Percentiles rank a stretch among this genome's conserved stretches.
phyloP scores from a whole-genome alignment of 2,888 invertebrate species.

The Laspeyria flexula region DNA sequence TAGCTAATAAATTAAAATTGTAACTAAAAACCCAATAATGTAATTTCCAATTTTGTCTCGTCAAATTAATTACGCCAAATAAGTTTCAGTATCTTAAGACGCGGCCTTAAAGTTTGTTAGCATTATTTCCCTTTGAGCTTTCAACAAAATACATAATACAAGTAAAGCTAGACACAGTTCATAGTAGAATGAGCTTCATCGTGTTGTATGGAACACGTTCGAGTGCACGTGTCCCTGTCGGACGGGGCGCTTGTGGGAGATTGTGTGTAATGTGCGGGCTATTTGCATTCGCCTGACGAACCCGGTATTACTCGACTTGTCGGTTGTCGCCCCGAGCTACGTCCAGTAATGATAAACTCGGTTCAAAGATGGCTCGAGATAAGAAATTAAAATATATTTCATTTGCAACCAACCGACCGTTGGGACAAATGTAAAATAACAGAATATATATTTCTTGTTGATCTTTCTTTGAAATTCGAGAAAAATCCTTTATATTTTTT shows the following conservation, averaged over 20 bases:
- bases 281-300: conserved; percentile 1
- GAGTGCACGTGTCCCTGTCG: background rate
- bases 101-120: background rate
- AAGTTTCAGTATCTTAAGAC: no score
- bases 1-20: no score
- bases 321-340: background rate
- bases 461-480: background rate
- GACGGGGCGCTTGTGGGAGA: conserved; percentile 1
- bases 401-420: background rate
- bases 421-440: background rate
- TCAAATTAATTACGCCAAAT: no score
- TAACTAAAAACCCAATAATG: no score
- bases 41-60: no score
- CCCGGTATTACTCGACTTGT: conserved; percentile 8
- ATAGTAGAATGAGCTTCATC: background rate
- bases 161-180: background rate
- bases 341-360: background rate
- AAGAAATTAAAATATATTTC: background rate
- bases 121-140: background rate
- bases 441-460: background rate
- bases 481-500: background rate
- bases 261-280: conserved; percentile 11
- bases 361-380: background rate
- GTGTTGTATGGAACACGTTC: background rate
- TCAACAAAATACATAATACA: background rate